These are phyloP conservation scores for Congeria kusceri DNA, from an alignment of 2,888 invertebrate genomes.

Conservation along the genomic window DNA sequence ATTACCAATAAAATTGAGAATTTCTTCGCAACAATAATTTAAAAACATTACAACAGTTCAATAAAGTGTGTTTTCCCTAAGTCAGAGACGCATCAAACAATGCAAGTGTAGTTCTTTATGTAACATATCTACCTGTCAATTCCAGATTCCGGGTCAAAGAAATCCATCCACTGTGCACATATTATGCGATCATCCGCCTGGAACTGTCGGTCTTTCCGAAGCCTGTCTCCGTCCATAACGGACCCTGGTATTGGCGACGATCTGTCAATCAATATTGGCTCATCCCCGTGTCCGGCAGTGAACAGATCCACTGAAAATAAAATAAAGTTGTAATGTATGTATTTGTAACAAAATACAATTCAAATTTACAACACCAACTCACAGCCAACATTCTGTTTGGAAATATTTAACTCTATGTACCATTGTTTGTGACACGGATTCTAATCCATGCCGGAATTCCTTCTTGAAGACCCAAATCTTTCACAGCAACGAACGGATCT, in stretches of 20 bases:
- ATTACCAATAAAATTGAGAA: no score
- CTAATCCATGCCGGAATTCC: constrained; percentile 77
- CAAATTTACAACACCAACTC: no score
- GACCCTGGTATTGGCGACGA: constrained; percentile 68
- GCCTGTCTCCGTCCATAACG: constrained; percentile 71
- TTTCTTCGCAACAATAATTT: no score
- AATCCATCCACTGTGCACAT: constrained; percentile 74
- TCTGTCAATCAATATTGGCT: constrained; percentile 75
- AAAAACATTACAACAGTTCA: no score
- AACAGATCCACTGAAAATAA: constrained; percentile 73
- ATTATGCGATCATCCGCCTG: constrained; percentile 61
- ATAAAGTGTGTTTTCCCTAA: no score
- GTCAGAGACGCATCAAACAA: background rate
- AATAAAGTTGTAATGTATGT: background rate
- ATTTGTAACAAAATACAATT: background rate
- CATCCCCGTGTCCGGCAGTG: constrained; percentile 70
- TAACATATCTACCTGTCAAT: constrained; percentile 62
- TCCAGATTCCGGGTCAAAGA: constrained; percentile 76
- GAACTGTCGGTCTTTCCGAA: constrained; percentile 59
- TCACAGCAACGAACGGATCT: constrained; percentile 66
- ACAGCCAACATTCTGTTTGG: no score
- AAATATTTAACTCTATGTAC: constrained; percentile 31
- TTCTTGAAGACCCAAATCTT: constrained; percentile 70
- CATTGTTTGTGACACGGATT: constrained; percentile 71
- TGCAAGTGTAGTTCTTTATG: background rate